Evolutionary conservation across 2,113 vertebrate genomes (phyloP).

Genomic region (Centropristis striata): DNA sequence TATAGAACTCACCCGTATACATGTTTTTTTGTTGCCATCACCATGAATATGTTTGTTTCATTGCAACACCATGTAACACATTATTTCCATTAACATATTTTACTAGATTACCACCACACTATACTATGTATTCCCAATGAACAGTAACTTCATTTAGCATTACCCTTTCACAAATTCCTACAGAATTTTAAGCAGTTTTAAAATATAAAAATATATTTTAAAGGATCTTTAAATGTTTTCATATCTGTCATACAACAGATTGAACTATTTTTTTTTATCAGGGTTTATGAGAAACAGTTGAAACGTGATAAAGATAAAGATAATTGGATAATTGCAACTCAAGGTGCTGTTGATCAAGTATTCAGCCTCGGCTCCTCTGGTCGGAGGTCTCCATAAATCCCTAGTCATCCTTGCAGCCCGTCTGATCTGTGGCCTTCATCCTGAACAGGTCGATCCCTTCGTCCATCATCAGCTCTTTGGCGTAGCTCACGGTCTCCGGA

Average conservation of each 20-base stretch:
- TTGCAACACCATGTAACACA: not conserved
- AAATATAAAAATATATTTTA: not conserved
- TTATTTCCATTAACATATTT: no score
- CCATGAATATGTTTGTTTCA: not conserved
- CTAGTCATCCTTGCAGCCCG: constrained; percentile 83
- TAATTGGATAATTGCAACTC: not conserved
- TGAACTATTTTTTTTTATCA: not conserved
- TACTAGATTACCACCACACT: not conserved
- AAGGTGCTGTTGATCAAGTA: not conserved
- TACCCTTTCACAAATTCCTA: not conserved
- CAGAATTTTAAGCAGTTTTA: no score
- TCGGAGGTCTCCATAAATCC: not conserved
- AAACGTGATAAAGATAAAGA: not conserved
- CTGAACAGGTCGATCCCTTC: constrained; percentile 83
- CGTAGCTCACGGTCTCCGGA: constrained; percentile 78
- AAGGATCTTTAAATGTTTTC: not conserved
- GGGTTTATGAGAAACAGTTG: not conserved
- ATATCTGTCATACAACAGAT: not conserved
- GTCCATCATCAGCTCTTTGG: constrained; percentile 84
- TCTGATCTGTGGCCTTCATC: constrained; percentile 88
- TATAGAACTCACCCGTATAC: not conserved
- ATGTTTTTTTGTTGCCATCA: not conserved
- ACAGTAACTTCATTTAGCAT: not conserved
- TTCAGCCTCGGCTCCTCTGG: not conserved
- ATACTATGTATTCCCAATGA: not conserved